A percentile compares a stretch with the other conserved stretches of the same genome.
Conservation (phyloP, 2,797 vertebrate species). For the Arnoldichthys spilopterus region DNA sequence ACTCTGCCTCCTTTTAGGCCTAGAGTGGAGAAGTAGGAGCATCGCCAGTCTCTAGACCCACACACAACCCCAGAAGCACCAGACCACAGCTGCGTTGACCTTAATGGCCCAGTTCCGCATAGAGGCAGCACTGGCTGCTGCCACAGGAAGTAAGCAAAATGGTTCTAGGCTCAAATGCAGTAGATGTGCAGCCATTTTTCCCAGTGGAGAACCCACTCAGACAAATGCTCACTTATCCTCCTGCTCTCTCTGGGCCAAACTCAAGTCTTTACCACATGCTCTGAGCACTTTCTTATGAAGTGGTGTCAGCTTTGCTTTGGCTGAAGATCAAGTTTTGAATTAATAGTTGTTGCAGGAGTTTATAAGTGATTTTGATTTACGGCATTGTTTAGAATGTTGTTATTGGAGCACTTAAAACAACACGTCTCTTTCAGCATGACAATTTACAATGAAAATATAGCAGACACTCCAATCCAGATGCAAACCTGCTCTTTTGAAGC, state of each 20-base stretch:
- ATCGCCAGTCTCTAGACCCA: conserved; percentile 24
- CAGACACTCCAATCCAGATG: conserved; percentile 29
- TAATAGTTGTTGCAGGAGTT: conserved; percentile 51
- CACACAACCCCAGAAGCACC: conserved; percentile 22
- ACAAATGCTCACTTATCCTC: conserved; percentile 47
- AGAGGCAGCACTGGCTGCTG: conserved; percentile 32
- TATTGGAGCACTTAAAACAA: conserved; percentile 48
- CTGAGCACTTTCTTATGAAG: conserved; percentile 41
- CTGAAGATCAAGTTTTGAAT: conserved; percentile 41
- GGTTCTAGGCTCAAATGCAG: conserved; percentile 42
- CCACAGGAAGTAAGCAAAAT: conserved; percentile 46
- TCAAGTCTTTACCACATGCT: conserved; percentile 45
- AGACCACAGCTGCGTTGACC: conserved; percentile 31
- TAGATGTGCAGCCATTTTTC: conserved; percentile 46
- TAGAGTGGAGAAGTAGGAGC: conserved; percentile 6
- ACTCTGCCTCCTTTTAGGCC: conserved; percentile 23
- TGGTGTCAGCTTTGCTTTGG: conserved; percentile 48
- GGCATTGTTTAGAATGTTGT: conserved; percentile 35
- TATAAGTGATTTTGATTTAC: conserved; percentile 52
- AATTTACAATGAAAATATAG: conserved; percentile 36
- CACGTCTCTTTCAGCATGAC: conserved; percentile 29
- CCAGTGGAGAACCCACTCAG: conserved; percentile 34
- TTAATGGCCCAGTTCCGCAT: conserved; percentile 34
- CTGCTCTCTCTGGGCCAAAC: conserved; percentile 7
- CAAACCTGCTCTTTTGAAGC: conserved; percentile 33